Evolutionary conservation across 1,140 invertebrate genomes (phyloP).

Genomic region (Oreohelix idahoensis): DNA sequence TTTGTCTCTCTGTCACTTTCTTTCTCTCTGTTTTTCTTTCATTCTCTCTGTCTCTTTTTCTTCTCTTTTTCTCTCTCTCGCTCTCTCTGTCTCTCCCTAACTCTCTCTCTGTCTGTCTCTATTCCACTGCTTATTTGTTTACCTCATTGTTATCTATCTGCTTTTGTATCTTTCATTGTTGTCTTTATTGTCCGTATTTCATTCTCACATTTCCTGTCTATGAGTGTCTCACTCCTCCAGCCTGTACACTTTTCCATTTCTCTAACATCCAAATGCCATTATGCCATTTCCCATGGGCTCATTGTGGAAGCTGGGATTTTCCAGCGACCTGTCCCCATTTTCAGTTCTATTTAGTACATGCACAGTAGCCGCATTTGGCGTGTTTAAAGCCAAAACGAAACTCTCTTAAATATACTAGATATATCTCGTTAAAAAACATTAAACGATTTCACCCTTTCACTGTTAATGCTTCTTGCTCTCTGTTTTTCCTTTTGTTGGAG

Average conservation of each 20-base stretch:
- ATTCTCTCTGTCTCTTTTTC: neutral
- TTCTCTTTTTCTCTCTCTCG: neutral
- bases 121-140: neutral
- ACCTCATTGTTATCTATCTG: neutral
- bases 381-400: neutral
- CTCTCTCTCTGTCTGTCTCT: neutral
- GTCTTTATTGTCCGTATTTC: neutral
- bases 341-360: neutral
- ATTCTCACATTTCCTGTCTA: neutral
- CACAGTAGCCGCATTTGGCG: neutral
- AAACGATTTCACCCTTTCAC: too few relatives aligned
- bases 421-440: too few relatives aligned
- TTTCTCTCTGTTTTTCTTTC: neutral
- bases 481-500: too few relatives aligned
- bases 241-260: neutral
- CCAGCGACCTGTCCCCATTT: neutral
- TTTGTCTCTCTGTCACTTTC: neutral
- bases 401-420: too few relatives aligned
- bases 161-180: neutral
- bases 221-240: neutral
- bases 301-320: constrained; percentile 6
- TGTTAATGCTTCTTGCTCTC: too few relatives aligned
- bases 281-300: neutral
- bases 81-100: neutral
- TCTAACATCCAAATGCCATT: constrained; percentile 10